These are phyloP conservation scores for Hanleya hanleyi DNA, from an alignment of 2,888 invertebrate genomes.

Conservation along the genomic window DNA sequence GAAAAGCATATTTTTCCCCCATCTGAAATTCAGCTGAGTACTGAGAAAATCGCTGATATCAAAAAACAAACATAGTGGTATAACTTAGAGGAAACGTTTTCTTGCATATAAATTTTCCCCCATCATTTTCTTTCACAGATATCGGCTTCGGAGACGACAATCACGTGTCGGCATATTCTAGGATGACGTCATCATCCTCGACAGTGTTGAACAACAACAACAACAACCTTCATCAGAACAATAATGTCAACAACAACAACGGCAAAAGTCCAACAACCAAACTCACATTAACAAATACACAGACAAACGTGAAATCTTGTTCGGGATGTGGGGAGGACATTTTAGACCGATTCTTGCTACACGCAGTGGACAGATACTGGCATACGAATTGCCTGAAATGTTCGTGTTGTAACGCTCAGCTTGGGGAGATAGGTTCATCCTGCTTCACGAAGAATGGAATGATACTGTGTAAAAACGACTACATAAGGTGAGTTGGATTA, in stretches of 20 bases:
- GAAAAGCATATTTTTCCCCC: too few species aligned
- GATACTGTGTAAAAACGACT: conserved; percentile 95
- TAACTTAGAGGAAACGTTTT: too few species aligned
- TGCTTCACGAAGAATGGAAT: conserved; percentile 93
- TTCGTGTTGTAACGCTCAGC: conserved; percentile 88
- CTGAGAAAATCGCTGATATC: too few species aligned
- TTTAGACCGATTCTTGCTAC: conserved; percentile 90
- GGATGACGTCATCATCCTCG: background rate
- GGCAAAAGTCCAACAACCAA: background rate
- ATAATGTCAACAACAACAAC: background rate
- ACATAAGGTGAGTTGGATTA: conserved; percentile 91
- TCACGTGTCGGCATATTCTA: background rate
- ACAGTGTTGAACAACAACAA: background rate
- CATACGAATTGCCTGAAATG: conserved; percentile 95
- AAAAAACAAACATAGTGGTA: too few species aligned
- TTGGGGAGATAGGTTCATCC: conserved; percentile 91
- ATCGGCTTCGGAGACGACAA: background rate
- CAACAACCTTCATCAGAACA: background rate
- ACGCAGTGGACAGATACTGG: conserved; percentile 95
- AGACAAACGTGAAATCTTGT: conserved; percentile 76
- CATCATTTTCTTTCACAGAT: too few species aligned
- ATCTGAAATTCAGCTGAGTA: too few species aligned
- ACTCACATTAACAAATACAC: background rate
- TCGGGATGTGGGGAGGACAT: conserved; percentile 92
- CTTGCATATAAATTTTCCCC: too few species aligned